Conservation (phyloP, 2,888 invertebrate genomes). For the Tachina grossa region DNA sequence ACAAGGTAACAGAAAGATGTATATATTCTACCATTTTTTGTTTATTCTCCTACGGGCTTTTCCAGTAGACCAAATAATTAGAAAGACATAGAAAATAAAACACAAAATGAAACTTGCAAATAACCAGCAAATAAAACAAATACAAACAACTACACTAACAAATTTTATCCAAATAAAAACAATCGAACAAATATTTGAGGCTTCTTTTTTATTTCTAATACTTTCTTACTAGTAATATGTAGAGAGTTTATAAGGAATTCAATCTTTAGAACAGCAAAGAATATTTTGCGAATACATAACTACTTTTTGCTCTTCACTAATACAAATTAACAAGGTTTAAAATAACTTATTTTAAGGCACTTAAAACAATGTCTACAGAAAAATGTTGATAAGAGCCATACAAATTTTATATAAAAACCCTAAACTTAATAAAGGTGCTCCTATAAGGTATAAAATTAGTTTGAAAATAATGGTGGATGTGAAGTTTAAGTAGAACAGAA, state of each 20-base stretch:
- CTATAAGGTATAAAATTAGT: no score
- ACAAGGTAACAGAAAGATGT: background rate
- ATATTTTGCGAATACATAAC: background rate
- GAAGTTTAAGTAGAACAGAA: no score
- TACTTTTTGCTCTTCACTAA: no score
- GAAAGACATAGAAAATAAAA: slow-evolving; percentile 6
- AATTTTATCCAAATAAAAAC: background rate
- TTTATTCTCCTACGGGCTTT: background rate
- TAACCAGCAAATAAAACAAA: background rate
- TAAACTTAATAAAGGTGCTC: no score
- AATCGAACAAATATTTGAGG: background rate
- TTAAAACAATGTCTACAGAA: no score
- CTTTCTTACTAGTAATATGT: background rate
- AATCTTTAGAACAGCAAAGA: background rate
- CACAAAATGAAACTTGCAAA: background rate
- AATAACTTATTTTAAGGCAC: no score
- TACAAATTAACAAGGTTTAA: no score
- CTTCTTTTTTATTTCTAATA: background rate
- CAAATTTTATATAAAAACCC: no score
- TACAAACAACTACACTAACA: background rate
- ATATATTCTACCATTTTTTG: background rate
- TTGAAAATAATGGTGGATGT: no score
- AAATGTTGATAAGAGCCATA: no score
- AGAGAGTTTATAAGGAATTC: background rate
- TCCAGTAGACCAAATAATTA: slow-evolving; percentile 30